Conservation (phyloP, 2,113 vertebrate genomes). For the Hydrochoerus hydrochaeris region DNA sequence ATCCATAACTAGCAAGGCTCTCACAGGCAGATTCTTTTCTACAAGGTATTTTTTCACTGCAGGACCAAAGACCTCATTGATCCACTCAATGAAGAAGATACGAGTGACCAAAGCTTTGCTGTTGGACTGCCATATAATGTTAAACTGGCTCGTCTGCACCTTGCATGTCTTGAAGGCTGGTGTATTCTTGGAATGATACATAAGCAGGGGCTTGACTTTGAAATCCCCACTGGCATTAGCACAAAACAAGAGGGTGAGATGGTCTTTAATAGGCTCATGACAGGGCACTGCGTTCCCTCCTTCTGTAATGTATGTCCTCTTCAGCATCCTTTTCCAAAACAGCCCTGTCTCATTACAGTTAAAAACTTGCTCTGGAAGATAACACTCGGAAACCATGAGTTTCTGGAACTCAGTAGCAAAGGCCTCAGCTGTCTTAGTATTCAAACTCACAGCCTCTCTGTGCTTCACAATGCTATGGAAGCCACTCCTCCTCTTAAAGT, state of each 20-base stretch:
- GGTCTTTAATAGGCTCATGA: not conserved
- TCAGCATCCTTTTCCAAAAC: not conserved
- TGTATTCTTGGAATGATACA: not conserved
- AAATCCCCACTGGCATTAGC: not conserved
- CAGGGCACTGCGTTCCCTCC: not conserved
- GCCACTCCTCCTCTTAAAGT: not conserved
- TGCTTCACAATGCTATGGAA: not conserved
- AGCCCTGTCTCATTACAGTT: not conserved
- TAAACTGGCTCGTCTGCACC: not conserved
- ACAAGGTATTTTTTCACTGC: not conserved
- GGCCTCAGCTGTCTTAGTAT: not conserved
- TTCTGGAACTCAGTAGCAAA: not conserved
- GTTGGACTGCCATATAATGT: not conserved
- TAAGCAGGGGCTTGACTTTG: not conserved
- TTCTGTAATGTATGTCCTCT: not conserved
- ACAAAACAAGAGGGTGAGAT: not conserved
- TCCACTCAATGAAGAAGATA: not conserved
- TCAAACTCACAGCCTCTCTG: not conserved
- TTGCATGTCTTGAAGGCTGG: not conserved
- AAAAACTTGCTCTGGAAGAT: not conserved
- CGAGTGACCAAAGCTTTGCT: not conserved
- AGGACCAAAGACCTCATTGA: not conserved
- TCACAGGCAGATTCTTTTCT: not conserved
- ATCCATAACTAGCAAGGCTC: not conserved
- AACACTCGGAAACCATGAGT: not conserved